Conservation (phyloP, 1,140 invertebrate species). For the Heliconius hermathena region DNA sequence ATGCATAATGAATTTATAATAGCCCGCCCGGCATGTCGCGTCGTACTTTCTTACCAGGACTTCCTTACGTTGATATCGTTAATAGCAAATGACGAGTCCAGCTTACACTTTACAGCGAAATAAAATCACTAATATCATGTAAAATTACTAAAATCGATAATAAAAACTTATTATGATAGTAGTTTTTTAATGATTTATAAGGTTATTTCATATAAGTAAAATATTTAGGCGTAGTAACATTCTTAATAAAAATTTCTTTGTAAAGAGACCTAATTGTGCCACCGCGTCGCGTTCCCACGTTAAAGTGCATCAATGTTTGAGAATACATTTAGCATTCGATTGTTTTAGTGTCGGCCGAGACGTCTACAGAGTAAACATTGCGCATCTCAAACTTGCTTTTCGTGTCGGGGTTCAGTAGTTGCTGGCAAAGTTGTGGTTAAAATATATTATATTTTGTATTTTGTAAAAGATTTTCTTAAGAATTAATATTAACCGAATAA, state of each 20-base stretch:
- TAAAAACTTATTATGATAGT: neutral
- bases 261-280: conserved; percentile 71
- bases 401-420: conserved; percentile 16
- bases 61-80: conserved; percentile 16
- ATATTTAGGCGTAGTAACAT: neutral
- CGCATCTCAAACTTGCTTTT: conserved; percentile 36
- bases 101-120: neutral
- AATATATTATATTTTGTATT: neutral
- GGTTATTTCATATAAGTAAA: neutral
- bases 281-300: conserved; percentile 75
- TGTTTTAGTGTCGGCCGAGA: conserved; percentile 78
- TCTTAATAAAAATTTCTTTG: conserved; percentile 32
- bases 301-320: conserved; percentile 77
- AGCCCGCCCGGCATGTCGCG: conserved; percentile 58
- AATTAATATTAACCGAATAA: neutral
- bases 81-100: neutral
- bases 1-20: conserved; percentile 82
- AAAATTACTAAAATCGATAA: too few relatives aligned
- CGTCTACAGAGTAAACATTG: conserved; percentile 72
- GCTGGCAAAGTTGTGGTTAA: neutral
- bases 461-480: neutral
- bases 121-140: neutral
- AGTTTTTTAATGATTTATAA: neutral
- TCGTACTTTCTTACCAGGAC: conserved; percentile 43
- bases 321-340: conserved; percentile 78